Conservation (phyloP, 2,113 vertebrate genomes). For the Poicephalus gulielmi region DNA sequence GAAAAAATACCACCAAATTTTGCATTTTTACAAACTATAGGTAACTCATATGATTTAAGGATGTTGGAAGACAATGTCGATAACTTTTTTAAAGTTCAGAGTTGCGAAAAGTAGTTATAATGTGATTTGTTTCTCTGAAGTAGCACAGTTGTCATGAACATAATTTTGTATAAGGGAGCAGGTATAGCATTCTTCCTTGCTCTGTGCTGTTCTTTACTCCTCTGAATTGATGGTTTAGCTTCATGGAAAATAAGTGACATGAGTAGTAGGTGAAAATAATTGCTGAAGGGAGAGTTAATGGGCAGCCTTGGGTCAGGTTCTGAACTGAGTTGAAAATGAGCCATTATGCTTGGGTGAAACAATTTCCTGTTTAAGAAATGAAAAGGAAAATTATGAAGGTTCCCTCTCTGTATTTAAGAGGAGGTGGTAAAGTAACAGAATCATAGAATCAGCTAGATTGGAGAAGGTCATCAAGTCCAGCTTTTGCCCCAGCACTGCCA, state of each 20-base stretch:
- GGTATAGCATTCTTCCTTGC: not conserved
- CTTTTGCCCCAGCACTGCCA: not conserved
- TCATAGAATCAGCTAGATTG: not conserved
- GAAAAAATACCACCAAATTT: not conserved
- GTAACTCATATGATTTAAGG: not conserved
- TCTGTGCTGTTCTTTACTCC: not conserved
- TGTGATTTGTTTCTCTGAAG: not conserved
- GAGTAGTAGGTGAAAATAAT: not conserved
- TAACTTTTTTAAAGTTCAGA: not conserved
- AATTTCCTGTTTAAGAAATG: not conserved
- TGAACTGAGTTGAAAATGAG: not conserved
- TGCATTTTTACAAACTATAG: not conserved
- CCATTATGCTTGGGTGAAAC: not conserved
- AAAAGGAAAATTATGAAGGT: rapidly evolving
- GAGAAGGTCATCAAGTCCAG: not conserved
- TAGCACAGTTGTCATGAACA: not conserved
- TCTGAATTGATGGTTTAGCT: not conserved
- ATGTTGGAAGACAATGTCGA: not conserved
- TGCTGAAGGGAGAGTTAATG: not conserved
- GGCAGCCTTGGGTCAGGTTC: not conserved
- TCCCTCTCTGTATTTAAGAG: not conserved
- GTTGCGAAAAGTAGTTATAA: not conserved
- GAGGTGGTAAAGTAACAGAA: not conserved
- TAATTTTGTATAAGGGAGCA: not conserved
- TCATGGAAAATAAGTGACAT: not conserved